Conservation (phyloP, 2,888 invertebrate species). For the Andricus curvator region DNA sequence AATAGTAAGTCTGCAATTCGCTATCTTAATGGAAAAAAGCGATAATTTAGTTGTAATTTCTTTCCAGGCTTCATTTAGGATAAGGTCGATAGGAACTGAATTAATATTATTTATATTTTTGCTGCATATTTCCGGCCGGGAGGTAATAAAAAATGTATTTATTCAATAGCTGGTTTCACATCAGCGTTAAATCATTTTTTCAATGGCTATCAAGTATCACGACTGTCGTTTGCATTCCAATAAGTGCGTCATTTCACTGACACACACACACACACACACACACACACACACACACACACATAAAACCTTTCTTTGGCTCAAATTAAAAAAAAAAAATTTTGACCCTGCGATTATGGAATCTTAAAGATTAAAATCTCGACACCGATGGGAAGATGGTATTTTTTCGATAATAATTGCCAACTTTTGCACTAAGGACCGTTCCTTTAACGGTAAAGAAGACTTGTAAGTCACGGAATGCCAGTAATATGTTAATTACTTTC, state of each 20-base stretch:
- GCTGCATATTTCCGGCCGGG: constrained; percentile 2
- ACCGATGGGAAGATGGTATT: neutral
- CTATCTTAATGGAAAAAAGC: neutral
- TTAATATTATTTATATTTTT: neutral
- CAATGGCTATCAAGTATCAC: neutral
- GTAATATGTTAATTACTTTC: constrained; percentile 22
- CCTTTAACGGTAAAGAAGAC: constrained; percentile 12
- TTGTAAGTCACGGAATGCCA: constrained; percentile 9
- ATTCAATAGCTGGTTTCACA: neutral
- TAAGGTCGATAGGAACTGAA: neutral
- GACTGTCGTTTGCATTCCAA: neutral
- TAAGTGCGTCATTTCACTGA: neutral
- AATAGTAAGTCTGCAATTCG: neutral
- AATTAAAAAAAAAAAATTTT: neutral
- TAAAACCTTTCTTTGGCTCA: neutral
- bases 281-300: too few species aligned
- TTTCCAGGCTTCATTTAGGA: neutral
- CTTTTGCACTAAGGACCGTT: neutral
- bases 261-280: too few species aligned
- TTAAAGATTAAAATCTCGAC: neutral
- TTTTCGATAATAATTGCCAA: neutral
- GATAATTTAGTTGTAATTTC: neutral
- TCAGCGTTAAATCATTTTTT: constrained; percentile 9
- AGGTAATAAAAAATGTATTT: neutral
- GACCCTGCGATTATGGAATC: neutral